Conservation (phyloP, 1,140 invertebrate species). For the Neodiprion pinetum region DNA sequence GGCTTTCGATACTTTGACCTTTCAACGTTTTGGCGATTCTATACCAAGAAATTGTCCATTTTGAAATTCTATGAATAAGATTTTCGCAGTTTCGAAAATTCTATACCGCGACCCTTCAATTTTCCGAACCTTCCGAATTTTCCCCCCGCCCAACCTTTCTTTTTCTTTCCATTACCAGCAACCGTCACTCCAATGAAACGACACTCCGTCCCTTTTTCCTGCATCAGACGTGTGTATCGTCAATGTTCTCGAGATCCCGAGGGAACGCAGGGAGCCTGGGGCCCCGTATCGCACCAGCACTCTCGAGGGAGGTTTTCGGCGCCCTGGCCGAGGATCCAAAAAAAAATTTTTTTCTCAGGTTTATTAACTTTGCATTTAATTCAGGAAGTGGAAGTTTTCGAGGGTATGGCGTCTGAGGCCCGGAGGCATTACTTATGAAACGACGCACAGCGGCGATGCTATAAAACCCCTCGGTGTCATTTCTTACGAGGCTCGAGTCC, state of each 20-base stretch:
- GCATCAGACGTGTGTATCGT: constrained; percentile 16
- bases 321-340: not conserved
- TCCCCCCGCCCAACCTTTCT: too few species aligned
- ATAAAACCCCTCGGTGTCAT: not conserved
- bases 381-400: constrained; percentile 32
- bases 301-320: not conserved
- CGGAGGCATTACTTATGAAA: constrained; percentile 28
- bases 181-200: not conserved
- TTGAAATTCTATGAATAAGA: too few species aligned
- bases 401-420: constrained; percentile 14
- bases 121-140: too few species aligned
- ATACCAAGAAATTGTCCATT: too few species aligned
- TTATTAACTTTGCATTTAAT: constrained; percentile 45
- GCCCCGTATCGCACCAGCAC: not conserved
- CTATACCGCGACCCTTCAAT: too few species aligned
- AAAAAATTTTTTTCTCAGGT: constrained; percentile 39
- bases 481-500: not conserved
- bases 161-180: not conserved
- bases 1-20: too few species aligned
- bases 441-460: constrained; percentile 19
- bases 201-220: not conserved
- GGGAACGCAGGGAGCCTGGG: constrained; percentile 19
- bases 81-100: too few species aligned
- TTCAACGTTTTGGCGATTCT: too few species aligned
- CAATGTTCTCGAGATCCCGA: constrained; percentile 20